Percentiles rank a stretch among this genome's conserved stretches.
Evolutionary conservation across 1,140 invertebrate genomes (phyloP).

Genomic region (Drosophila neocordata): DNA sequence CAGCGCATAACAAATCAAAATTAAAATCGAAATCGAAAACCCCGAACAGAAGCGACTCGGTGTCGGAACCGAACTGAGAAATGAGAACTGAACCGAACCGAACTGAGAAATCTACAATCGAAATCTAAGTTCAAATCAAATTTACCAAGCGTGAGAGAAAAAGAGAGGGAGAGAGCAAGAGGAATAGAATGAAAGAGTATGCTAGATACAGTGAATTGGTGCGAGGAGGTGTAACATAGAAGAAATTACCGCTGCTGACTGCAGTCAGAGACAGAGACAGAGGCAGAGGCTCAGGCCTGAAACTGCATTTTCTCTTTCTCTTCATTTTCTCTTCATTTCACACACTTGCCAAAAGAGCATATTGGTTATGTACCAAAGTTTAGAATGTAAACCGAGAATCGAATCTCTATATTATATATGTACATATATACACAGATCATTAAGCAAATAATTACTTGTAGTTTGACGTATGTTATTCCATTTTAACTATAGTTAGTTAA

Average conservation of each 20-base stretch:
- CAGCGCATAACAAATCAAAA: conserved; percentile 4
- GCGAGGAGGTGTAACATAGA: not conserved
- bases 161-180: not conserved
- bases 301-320: not conserved
- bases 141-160: not conserved
- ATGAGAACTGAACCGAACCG: conserved; percentile 25
- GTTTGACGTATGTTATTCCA: too few species aligned
- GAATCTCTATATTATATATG: too few species aligned
- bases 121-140: conserved; percentile 6
- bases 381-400: too few species aligned
- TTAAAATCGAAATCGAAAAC: conserved; percentile 16
- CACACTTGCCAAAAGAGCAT: not conserved
- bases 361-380: not conserved
- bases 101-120: conserved; percentile 15
- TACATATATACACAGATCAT: too few species aligned
- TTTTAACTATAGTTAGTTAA: too few species aligned
- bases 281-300: not conserved
- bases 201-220: not conserved
- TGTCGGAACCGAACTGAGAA: conserved; percentile 53
- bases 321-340: not conserved
- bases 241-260: not conserved
- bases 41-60: conserved; percentile 48
- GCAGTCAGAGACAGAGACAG: not conserved
- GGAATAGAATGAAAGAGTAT: not conserved
- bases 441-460: too few species aligned